Conservation (phyloP, 2,113 vertebrate genomes). For the Brachypodius melanocephalos region DNA sequence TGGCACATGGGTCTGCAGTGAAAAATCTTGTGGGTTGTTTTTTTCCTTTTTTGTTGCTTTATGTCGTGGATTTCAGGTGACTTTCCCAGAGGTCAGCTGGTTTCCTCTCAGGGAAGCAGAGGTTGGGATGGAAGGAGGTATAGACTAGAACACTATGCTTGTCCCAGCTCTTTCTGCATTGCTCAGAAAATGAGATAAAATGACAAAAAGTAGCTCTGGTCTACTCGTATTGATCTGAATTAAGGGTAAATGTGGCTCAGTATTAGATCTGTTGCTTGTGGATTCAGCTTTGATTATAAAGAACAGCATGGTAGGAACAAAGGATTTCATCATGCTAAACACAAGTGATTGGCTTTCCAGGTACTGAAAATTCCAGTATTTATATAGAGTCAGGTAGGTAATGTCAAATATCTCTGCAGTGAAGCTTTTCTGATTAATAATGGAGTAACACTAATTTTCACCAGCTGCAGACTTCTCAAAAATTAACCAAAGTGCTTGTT, state of each 20-base stretch:
- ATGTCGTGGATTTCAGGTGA: background rate
- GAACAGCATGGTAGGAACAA: background rate
- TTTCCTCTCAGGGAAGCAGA: background rate
- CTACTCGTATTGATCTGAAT: background rate
- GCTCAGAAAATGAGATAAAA: background rate
- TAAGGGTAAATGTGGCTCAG: background rate
- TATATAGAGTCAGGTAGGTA: background rate
- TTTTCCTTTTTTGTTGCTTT: background rate
- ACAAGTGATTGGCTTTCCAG: background rate
- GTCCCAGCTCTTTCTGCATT: background rate
- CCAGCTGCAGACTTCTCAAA: constrained; percentile 20
- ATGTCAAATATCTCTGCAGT: background rate
- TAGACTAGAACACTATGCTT: background rate
- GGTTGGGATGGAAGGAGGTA: background rate
- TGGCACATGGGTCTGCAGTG: background rate
- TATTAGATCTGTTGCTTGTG: background rate
- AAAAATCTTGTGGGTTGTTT: background rate
- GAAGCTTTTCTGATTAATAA: constrained; percentile 7
- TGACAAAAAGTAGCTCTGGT: background rate
- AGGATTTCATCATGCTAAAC: background rate
- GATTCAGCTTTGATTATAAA: background rate
- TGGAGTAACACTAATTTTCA: constrained; percentile 8
- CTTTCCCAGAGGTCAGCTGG: background rate
- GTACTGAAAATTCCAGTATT: background rate
- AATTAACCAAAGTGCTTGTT: constrained; percentile 14